phyloP scores from a whole-genome alignment of 1,140 invertebrate species.

The Achroia grisella region DNA sequence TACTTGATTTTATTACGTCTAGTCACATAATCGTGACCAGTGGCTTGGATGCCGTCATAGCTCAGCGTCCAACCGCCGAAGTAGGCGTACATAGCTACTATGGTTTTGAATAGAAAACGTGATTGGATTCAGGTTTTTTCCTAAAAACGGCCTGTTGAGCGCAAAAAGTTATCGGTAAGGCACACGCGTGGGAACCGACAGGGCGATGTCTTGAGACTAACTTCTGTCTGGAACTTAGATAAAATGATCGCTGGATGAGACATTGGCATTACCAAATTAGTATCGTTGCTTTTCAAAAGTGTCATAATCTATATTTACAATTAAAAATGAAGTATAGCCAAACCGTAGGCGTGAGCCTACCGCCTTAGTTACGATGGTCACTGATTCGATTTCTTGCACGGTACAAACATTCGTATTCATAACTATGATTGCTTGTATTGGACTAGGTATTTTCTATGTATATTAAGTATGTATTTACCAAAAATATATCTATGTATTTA shows the following conservation, averaged over 20 bases:
- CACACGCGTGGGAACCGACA: conserved; percentile 62
- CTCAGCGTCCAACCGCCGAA: conserved; percentile 22
- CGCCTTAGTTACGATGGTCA: too few relatives aligned
- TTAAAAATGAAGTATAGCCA: too few relatives aligned
- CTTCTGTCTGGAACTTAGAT: conserved; percentile 4
- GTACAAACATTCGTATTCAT: too few relatives aligned
- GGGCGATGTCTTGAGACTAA: too few relatives aligned
- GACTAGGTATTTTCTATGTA: too few relatives aligned
- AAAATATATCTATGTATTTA: too few relatives aligned
- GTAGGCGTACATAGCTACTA: conserved; percentile 21
- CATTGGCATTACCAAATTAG: not conserved
- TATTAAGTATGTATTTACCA: too few relatives aligned
- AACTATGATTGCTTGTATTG: too few relatives aligned
- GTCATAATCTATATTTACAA: too few relatives aligned
- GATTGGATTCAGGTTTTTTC: conserved; percentile 54
- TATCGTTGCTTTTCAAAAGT: too few relatives aligned
- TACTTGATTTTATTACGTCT: not conserved
- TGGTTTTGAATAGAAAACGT: conserved; percentile 59
- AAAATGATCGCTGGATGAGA: not conserved
- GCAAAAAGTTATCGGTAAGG: conserved; percentile 62
- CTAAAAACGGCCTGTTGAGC: conserved; percentile 44
- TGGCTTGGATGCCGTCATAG: conserved; percentile 6
- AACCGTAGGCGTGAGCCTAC: too few relatives aligned
- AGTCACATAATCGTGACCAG: conserved; percentile 7
- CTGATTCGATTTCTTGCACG: too few relatives aligned